Conservation (phyloP, 2,797 vertebrate species). For the Rhinophrynus dorsalis region DNA sequence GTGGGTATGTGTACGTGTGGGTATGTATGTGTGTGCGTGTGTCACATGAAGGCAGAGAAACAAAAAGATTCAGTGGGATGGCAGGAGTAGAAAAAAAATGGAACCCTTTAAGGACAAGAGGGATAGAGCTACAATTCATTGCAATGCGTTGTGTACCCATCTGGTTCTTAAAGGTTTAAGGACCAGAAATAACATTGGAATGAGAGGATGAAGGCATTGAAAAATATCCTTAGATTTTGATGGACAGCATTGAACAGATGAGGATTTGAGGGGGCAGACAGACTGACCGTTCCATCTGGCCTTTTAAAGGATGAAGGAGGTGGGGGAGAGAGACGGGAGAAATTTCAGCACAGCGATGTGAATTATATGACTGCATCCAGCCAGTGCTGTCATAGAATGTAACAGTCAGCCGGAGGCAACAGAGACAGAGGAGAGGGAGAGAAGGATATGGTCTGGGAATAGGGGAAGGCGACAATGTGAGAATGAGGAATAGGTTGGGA, state of each 20-base stretch:
- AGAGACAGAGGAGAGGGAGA: neutral
- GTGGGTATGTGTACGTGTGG: no score
- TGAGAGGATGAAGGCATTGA: neutral
- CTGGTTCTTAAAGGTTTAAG: no score
- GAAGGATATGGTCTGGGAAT: neutral
- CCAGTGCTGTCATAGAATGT: slow-evolving; percentile 44
- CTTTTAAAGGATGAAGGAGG: slow-evolving; percentile 27
- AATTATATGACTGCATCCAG: slow-evolving; percentile 47
- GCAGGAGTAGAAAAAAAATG: no score
- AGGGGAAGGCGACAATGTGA: no score
- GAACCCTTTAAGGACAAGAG: no score
- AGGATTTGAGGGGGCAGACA: slow-evolving; percentile 8
- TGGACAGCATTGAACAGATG: neutral
- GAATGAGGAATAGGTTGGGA: no score
- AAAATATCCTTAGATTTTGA: neutral
- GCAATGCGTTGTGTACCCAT: no score
- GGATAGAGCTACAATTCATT: neutral
- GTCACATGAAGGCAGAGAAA: no score
- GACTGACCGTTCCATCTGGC: slow-evolving; percentile 41
- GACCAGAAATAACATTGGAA: no score
- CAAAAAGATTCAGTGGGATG: no score
- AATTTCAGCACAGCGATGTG: slow-evolving; percentile 32
- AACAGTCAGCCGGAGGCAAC: slow-evolving; percentile 43
- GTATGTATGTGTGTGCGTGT: no score
- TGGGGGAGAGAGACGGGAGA: no score